Conservation (phyloP, 2,888 invertebrate species). For the Plebejus melissa region DNA sequence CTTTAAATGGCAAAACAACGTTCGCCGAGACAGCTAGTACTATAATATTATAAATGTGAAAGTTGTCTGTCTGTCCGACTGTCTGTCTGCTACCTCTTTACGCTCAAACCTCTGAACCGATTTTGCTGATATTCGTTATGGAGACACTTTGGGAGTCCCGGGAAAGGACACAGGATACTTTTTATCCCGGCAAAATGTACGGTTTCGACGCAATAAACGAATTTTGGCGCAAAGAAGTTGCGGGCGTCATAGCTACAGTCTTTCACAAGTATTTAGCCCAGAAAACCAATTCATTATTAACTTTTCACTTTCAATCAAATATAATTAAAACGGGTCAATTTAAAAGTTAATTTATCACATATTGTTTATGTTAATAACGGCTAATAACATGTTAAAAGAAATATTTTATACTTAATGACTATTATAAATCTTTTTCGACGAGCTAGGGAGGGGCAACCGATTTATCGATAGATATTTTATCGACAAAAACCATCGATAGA, state of each 20-base stretch:
- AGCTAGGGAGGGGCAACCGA: slow-evolving; percentile 49
- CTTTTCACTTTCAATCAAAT: slow-evolving; percentile 16
- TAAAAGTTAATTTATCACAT: slow-evolving; percentile 50
- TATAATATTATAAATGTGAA: no score
- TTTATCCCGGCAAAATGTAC: no score
- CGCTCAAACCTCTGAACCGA: no score
- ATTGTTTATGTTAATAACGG: slow-evolving; percentile 77
- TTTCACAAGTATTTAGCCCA: background rate
- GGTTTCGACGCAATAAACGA: no score
- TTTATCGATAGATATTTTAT: slow-evolving; percentile 36
- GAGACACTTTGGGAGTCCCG: no score
- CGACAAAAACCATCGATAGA: slow-evolving; percentile 31
- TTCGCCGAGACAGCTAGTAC: no score
- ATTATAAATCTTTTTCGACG: slow-evolving; percentile 71
- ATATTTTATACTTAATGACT: slow-evolving; percentile 78
- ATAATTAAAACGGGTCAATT: slow-evolving; percentile 33
- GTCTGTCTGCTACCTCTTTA: no score
- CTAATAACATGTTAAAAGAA: slow-evolving; percentile 77
- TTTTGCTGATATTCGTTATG: no score
- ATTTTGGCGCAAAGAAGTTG: no score
- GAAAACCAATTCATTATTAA: background rate
- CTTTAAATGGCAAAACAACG: no score
- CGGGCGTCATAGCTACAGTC: background rate
- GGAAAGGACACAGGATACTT: no score
- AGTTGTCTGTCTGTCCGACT: no score